phyloP scores from a whole-genome alignment of 2,888 invertebrate species.

The Ligdia adustata region DNA sequence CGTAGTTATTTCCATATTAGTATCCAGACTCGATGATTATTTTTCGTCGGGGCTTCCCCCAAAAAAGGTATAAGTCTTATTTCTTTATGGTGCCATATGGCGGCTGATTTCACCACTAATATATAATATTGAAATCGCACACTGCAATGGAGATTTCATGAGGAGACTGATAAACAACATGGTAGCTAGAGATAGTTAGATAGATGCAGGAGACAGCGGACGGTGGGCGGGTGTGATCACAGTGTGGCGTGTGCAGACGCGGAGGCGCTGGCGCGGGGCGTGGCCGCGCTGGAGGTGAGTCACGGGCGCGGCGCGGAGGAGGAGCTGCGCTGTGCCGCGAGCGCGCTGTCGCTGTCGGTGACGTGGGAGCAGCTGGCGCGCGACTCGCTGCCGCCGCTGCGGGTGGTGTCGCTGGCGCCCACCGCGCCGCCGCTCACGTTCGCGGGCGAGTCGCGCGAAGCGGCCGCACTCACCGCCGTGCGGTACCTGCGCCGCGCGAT shows the following conservation, averaged over 20 bases:
- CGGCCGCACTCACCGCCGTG: conserved; percentile 43
- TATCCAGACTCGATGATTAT: too few relatives aligned
- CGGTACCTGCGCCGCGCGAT: conserved; percentile 50
- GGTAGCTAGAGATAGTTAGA: too few relatives aligned
- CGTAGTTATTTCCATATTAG: too few relatives aligned
- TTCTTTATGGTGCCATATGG: too few relatives aligned
- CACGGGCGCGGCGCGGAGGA: conserved; percentile 41
- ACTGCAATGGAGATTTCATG: too few relatives aligned
- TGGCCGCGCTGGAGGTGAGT: conserved; percentile 43
- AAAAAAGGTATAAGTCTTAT: too few relatives aligned
- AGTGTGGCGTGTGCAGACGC: neutral
- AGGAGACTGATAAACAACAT: too few relatives aligned
- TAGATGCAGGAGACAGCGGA: too few relatives aligned
- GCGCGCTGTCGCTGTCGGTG: conserved; percentile 36
- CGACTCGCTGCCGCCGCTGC: conserved; percentile 37
- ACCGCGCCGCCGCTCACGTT: conserved; percentile 41
- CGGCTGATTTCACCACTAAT: too few relatives aligned
- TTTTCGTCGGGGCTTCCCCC: too few relatives aligned
- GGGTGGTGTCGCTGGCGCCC: conserved; percentile 18
- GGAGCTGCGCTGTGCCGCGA: conserved; percentile 45
- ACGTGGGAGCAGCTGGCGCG: conserved; percentile 26
- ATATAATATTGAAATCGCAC: too few relatives aligned
- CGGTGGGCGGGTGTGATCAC: neutral
- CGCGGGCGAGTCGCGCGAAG: conserved; percentile 32
- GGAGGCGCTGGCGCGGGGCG: conserved; percentile 3